These are phyloP conservation scores for Theonella swinhoei DNA, from an alignment of 37 sponge, comb jelly and placozoan genomes.

Conservation along the genomic window DNA sequence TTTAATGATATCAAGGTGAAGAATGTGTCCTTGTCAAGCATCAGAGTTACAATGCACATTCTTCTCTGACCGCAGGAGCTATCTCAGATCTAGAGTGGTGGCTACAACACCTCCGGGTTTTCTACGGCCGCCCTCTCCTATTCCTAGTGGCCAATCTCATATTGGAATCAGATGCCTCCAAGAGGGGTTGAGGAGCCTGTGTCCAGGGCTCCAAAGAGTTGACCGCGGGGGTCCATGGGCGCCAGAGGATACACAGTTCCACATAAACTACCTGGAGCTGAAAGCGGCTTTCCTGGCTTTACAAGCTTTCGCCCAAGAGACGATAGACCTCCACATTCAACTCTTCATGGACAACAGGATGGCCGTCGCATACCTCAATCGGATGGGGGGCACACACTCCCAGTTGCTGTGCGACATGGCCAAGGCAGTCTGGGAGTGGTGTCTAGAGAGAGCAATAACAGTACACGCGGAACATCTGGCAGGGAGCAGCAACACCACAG, in stretches of 20 bases:
- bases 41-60: too few relatives aligned
- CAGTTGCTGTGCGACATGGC: slow-evolving; percentile 15
- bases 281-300: slow-evolving; percentile 38
- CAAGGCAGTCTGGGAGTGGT: slow-evolving; percentile 41
- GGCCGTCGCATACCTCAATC: slow-evolving; percentile 36
- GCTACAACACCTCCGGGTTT: too few relatives aligned
- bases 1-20: too few relatives aligned
- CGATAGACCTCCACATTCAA: background rate
- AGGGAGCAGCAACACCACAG: slow-evolving; percentile 11
- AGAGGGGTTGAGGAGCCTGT: slow-evolving; percentile 39
- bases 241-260: background rate
- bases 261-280: slow-evolving; percentile 54
- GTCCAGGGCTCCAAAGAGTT: background rate
- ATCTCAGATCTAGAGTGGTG: too few relatives aligned
- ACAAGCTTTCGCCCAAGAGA: background rate
- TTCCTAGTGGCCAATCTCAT: background rate
- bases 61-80: too few relatives aligned
- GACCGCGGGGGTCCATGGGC: slow-evolving; percentile 54
- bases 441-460: slow-evolving; percentile 18
- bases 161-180: slow-evolving; percentile 45
- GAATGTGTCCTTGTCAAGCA: too few relatives aligned
- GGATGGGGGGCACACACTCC: slow-evolving; percentile 40
- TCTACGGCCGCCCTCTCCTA: background rate
- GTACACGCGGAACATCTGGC: slow-evolving; percentile 32
- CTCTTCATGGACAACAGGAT: slow-evolving; percentile 11